These are phyloP conservation scores for Tetragnatha versicolor DNA, from an alignment of 1,140 invertebrate genomes.

Conservation along the genomic window DNA sequence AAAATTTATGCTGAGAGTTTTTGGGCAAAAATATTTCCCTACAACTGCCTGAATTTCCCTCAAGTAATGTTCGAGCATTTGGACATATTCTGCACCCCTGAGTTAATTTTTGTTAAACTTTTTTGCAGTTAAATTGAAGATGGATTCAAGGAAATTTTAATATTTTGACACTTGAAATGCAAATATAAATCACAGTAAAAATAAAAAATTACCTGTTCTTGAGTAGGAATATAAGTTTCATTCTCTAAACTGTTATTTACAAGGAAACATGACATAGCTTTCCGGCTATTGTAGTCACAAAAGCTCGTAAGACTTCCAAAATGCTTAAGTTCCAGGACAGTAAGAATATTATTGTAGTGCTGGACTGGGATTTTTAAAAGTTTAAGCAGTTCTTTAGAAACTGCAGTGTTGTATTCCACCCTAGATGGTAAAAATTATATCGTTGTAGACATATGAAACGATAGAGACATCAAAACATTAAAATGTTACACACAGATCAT, in stretches of 20 bases:
- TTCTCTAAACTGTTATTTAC: conserved; percentile 88
- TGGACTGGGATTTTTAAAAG: conserved; percentile 94
- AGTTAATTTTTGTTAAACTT: no score
- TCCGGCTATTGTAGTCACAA: conserved; percentile 89
- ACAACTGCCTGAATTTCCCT: no score
- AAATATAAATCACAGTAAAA: no score
- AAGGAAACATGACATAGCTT: conserved; percentile 85
- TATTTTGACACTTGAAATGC: neutral
- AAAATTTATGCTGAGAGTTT: no score
- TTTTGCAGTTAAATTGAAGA: no score
- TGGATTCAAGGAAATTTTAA: neutral
- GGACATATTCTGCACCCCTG: no score
- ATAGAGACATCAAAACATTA: no score
- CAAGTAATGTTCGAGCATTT: no score
- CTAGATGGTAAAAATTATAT: no score
- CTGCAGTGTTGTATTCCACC: conserved; percentile 79
- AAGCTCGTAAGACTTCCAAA: conserved; percentile 85
- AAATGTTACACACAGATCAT: no score
- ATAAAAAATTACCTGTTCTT: conserved; percentile 72
- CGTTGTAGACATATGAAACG: no score
- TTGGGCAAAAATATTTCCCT: no score
- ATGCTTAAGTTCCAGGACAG: conserved; percentile 77
- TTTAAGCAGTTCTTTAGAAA: conserved; percentile 90
- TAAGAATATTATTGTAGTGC: conserved; percentile 91
- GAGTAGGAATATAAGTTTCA: conserved; percentile 85